These are phyloP conservation scores for Ceyx cyanopectus DNA, from an alignment of 2,113 vertebrate species.

Conservation along the genomic window DNA sequence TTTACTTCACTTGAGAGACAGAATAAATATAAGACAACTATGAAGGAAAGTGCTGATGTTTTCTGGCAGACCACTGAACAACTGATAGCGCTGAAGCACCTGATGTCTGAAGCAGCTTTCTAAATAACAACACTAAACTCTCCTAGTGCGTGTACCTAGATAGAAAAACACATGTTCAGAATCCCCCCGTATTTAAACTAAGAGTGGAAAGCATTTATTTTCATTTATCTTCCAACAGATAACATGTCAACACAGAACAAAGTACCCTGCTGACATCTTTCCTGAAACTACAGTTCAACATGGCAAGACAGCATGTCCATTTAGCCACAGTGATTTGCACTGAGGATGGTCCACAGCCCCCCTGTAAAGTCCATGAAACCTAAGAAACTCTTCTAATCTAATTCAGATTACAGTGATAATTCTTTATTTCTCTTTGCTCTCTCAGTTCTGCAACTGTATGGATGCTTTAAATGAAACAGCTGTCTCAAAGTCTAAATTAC, in stretches of 20 bases:
- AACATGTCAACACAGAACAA: background rate
- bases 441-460: background rate
- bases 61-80: background rate
- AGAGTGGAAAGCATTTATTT: background rate
- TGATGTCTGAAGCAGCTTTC: background rate
- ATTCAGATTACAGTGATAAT: background rate
- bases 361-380: background rate
- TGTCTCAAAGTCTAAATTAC: constrained; percentile 2
- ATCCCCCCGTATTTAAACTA: background rate
- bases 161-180: background rate
- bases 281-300: background rate
- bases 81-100: background rate
- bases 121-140: background rate
- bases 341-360: background rate
- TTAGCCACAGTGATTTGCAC: background rate
- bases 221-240: background rate
- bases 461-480: constrained; percentile 14
- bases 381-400: background rate
- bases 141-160: background rate
- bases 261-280: background rate
- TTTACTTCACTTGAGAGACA: background rate
- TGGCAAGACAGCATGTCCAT: background rate
- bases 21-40: background rate
- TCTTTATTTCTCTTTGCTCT: background rate
- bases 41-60: background rate